Evolutionary conservation across 2,113 vertebrate species (phyloP), one percentile per base, ranked within the genome.

Genomic region (Entelurus aequoreus): DNA sequence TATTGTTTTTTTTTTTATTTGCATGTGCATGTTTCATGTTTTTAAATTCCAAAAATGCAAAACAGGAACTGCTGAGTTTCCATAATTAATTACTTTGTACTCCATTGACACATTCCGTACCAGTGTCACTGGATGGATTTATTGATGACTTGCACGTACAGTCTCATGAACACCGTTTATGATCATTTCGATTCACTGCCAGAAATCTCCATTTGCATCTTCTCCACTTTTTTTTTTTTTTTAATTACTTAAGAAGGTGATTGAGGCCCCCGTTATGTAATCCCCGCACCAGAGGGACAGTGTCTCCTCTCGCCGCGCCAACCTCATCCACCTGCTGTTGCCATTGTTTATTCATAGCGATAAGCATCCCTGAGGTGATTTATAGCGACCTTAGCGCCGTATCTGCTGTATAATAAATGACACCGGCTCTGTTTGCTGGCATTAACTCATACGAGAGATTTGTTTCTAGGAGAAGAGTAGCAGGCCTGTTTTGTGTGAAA

Each of bases 361-460:
- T 85, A 85, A 79, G 75, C 73, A 82, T 85, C 73, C 85, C 56
- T 60, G 35, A 59, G 72, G 48, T 84, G 81, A 87, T 84, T 83
- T 85, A 87, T 69, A 79, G 68, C 13, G 36, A 80, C 81, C 68
- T 71, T 74, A 76, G 50, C 65, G 53, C 57, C 76, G 65, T 66
- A 63, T 79, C 66, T 74, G 60, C 62, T 49, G 53, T 62, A 68
- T 72, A 72, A 82, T 82, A 76, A 74, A 85, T 83, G 48, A 21
- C 48, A 49, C 58, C 35, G 4, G 52, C 10, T 37, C 35, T 56
- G 42, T 65, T 58, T 28, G 40, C 51, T 83, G 67, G 66, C 54
- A 36, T 70, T 71, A 71, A 69, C 54, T 68, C 69, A 72, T 28
- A 62, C 64, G 28, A 40, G 69, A 69, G 38, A 78, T 74, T 67